Evolutionary conservation across 2,888 invertebrate species (phyloP), one percentile per base, ranked within the genome.

Genomic region (Dorcus parallelipipedus): DNA sequence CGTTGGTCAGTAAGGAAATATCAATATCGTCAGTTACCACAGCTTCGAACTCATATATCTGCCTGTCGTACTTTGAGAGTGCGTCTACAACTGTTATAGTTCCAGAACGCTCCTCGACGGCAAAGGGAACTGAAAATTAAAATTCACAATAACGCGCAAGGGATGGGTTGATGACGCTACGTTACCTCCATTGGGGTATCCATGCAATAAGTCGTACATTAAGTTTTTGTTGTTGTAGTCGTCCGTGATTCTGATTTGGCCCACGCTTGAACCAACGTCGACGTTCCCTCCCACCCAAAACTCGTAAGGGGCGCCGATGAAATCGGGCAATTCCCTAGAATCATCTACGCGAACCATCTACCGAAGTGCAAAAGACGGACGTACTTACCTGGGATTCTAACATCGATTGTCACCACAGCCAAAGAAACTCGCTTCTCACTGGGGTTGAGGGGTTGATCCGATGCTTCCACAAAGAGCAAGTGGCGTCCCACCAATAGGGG

Each of bases 201-300:
- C 88, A 75, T 93, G 93, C 52, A 93, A 76, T 3, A 93, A 80
- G 76, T 93, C 93, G 71, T 91, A 93, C 64, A 90, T 83, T 1
- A 86, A 66, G 23, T 77, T 83, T 50, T 84, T 85, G 61, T 83
- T 84, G 54, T 88, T 86, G 67, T 87, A 84, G 3, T 86, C 86
- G 54, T 91, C 86, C 33, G 87, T 89, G 1, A 91, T 85, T 61
- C 90, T 83, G 51, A 94, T 88, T 78, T 93, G 93, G 0, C 93
- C 93, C 43, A 93, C 88, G 66, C 91, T 93, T 0, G 92, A 91
- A 7, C 93, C 93, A 61, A 93, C 83, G 0, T 88, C 88, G 4
- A 91, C 92, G 70, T 89, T 91, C n/a, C 87, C 87, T 0, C 93
- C 93, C 38, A 93, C 92, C 93, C 93, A 93, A 75, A 94, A 93